Evolutionary conservation across 2,113 vertebrate species (phyloP).

Genomic region (Tragelaphus buxtoni): DNA sequence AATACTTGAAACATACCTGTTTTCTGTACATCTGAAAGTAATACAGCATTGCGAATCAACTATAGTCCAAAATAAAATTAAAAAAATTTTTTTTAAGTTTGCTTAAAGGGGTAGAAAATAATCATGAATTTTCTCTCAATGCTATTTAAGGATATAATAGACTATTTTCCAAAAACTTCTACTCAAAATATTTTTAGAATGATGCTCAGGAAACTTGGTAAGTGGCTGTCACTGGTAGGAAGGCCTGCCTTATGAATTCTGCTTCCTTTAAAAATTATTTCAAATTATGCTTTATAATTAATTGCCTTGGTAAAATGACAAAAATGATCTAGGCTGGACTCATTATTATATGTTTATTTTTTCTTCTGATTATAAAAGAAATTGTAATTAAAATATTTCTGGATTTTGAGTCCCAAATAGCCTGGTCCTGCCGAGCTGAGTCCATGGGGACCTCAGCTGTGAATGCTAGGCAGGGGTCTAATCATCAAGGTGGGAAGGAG

Average conservation of each 20-base stretch:
- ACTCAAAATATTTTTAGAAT: background rate
- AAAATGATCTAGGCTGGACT: background rate
- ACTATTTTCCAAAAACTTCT: background rate
- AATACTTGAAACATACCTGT: background rate
- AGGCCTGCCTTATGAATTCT: background rate
- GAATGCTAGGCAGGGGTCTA: fast-evolving
- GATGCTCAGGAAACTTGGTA: background rate
- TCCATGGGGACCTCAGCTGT: fast-evolving
- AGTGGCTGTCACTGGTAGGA: background rate
- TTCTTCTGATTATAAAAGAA: background rate
- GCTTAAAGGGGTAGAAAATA: background rate
- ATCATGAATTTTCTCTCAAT: background rate
- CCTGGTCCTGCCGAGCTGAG: fast-evolving
- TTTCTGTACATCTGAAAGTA: background rate
- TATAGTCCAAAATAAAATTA: background rate
- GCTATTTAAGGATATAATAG: background rate
- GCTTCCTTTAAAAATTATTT: background rate
- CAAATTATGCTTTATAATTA: background rate
- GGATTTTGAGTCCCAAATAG: background rate
- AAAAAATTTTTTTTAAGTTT: background rate
- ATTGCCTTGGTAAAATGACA: background rate
- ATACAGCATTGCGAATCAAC: background rate
- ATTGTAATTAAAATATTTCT: background rate
- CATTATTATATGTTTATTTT: background rate
- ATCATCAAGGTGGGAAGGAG: no score